Base-by-base conservation (phyloP, 2,797 vertebrate genomes). In the Fistularia tabacaria region DNA sequence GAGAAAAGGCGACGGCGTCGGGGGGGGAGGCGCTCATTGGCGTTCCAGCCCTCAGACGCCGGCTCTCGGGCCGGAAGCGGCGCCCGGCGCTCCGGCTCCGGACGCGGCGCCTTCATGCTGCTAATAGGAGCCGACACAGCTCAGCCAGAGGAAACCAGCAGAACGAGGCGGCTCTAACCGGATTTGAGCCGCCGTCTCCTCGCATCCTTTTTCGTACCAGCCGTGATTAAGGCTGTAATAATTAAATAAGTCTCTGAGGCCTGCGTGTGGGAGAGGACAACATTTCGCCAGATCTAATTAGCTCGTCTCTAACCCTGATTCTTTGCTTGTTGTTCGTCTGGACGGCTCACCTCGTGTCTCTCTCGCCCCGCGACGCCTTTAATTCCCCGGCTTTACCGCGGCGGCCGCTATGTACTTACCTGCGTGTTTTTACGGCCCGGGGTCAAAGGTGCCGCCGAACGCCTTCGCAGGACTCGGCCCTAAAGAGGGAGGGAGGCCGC, bases 211-310 rank as follows among this genome's bases (percentile, higher is more conserved):
- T 83, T 25, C 25, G 25, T 25, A 25, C 25, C 25, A 25, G 25
- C 25, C 2, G 25, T 25, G 25, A 25, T 25, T 25, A 25, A 25
- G 25, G 25, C 25, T 25, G 25, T 65, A 69, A 71, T 79, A 73
- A 85, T 85, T 71, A 81, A 85, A 87, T 79, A 66, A 85, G 57
- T 25, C 25, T 25, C 25, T 25, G 25, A 25, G 25, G 25, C 25
- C 5, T 25, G n/a, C 25, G 25, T 25, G 25, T 3, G 25, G 25
- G 25, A 25, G 25, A 25, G 25, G 25, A 25, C 25, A 5, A 5
- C 25, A 25, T 25, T 25, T 25, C 25, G 25, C 49, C 64, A 74
- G 78, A 87, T 87, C 62, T 76, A 82, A 88, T 89, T 82, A 85
- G 61, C 50, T 59, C 37, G 50, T 76, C 79, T 76, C 73, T 69